phyloP scores from a whole-genome alignment of 2,888 invertebrate genomes.

The Melitaea athalia region DNA sequence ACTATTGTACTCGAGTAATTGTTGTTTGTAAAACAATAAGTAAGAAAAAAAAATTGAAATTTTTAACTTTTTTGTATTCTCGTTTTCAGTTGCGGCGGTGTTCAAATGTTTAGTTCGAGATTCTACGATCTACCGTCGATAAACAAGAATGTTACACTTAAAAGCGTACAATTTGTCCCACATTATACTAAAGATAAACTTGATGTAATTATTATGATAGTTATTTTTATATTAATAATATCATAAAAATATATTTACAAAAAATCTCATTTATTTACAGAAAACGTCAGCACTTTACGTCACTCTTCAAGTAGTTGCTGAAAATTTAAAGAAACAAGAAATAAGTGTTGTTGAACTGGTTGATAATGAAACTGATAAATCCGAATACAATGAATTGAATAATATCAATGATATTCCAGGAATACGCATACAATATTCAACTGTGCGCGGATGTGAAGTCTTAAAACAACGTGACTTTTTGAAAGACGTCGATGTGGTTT shows the following conservation, averaged over 20 bases:
- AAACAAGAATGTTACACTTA: slow-evolving; percentile 39
- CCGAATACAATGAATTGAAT: slow-evolving; percentile 24
- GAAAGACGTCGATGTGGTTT: slow-evolving; percentile 41
- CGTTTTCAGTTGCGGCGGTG: slow-evolving; percentile 56
- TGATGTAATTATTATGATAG: slow-evolving; percentile 46
- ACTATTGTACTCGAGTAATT: too few relatives aligned
- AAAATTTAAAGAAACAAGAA: slow-evolving; percentile 46
- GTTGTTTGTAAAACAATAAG: too few relatives aligned
- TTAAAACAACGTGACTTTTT: slow-evolving; percentile 26
- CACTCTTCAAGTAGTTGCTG: slow-evolving; percentile 50
- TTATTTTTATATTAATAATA: not conserved
- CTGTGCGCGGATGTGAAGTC: slow-evolving; percentile 32
- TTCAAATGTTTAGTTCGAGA: slow-evolving; percentile 49
- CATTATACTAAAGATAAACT: slow-evolving; percentile 39
- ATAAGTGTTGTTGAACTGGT: slow-evolving; percentile 45
- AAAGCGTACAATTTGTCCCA: slow-evolving; percentile 49
- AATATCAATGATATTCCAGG: slow-evolving; percentile 35
- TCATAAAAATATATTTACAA: not conserved
- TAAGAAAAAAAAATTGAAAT: not conserved
- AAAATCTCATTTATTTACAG: slow-evolving; percentile 36
- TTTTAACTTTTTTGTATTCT: not conserved
- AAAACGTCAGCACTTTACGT: slow-evolving; percentile 40
- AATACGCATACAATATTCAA: slow-evolving; percentile 36
- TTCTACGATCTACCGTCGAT: slow-evolving; percentile 45
- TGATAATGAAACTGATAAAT: slow-evolving; percentile 27